Conservation (phyloP, 2,888 invertebrate species). For the Drosophila borborema region DNA sequence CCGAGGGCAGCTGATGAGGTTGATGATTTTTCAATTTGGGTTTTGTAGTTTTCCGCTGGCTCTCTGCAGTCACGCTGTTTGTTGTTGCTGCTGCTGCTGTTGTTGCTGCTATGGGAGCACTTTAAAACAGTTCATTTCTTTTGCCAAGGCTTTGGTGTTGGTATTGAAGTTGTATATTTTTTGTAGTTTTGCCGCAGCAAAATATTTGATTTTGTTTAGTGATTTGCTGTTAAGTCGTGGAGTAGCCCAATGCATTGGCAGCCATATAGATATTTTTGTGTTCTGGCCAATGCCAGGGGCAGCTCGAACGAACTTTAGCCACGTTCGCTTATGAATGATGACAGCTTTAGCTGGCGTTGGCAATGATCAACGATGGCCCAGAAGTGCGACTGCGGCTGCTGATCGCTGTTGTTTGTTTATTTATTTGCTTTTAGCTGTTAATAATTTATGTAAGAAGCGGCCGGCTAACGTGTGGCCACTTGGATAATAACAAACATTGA, state of each 20-base stretch:
- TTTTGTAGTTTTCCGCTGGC: constrained; percentile 79
- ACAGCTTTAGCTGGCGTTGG: constrained; percentile 75
- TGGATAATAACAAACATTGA: constrained; percentile 76
- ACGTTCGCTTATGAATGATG: constrained; percentile 58
- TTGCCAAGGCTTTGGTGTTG: constrained; percentile 70
- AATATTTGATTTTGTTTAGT: constrained; percentile 81
- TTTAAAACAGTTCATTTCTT: constrained; percentile 82
- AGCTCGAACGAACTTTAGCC: constrained; percentile 31
- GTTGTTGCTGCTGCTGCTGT: constrained; percentile 2
- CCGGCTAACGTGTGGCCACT: constrained; percentile 76
- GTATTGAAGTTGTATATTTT: constrained; percentile 34
- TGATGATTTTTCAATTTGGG: constrained; percentile 79
- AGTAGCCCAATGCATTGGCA: constrained; percentile 3
- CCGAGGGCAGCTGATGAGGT: constrained; percentile 51
- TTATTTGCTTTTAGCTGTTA: constrained; percentile 80
- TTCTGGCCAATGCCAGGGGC: constrained; percentile 59
- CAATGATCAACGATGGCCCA: constrained; percentile 73
- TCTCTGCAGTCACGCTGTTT: constrained; percentile 14
- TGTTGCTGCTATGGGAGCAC: constrained; percentile 61
- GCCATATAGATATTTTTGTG: constrained; percentile 61
- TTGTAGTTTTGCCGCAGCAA: constrained; percentile 73
- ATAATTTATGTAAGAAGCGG: constrained; percentile 79
- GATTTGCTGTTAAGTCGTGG: constrained; percentile 81
- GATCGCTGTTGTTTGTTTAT: constrained; percentile 72
- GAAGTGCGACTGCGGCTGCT: constrained; percentile 25